These are phyloP conservation scores for Porites rus DNA, from an alignment of 92 coral and sea anemone species.

Conservation along the genomic window DNA sequence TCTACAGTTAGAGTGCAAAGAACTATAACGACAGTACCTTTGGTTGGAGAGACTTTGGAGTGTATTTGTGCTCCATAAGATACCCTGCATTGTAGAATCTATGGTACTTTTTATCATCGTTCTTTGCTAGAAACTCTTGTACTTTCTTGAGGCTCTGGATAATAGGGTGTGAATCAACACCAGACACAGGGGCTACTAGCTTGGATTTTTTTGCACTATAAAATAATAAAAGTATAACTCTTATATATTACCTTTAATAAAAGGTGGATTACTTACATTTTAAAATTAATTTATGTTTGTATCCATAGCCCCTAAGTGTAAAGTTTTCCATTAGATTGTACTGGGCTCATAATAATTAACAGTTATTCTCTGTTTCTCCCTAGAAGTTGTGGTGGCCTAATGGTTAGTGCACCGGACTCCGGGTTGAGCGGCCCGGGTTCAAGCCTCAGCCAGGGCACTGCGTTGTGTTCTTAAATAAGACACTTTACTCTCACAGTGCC, in stretches of 20 bases:
- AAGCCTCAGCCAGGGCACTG: constrained; percentile 7
- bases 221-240: constrained; percentile 13
- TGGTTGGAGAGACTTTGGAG: constrained; percentile 45
- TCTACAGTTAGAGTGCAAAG: background rate
- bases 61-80: constrained; percentile 51
- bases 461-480: background rate
- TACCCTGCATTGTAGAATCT: constrained; percentile 36
- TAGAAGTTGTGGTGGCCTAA: background rate
- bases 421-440: constrained; percentile 2
- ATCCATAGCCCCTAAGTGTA: constrained; percentile 6
- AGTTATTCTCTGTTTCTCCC: constrained; percentile 14
- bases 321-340: constrained; percentile 11
- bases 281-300: constrained; percentile 9
- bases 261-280: constrained; percentile 2
- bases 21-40: constrained; percentile 25
- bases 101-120: constrained; percentile 15
- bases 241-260: background rate
- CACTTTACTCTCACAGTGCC: too few species aligned
- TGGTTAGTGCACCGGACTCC: background rate
- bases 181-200: constrained; percentile 46
- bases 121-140: constrained; percentile 34
- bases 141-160: constrained; percentile 48
- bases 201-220: constrained; percentile 7
- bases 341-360: constrained; percentile 13
- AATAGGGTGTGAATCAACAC: constrained; percentile 38